Percentiles rank a stretch among this genome's conserved stretches.
Evolutionary conservation across 2,888 invertebrate species (phyloP).

Genomic region (Pachydiplax longipennis): DNA sequence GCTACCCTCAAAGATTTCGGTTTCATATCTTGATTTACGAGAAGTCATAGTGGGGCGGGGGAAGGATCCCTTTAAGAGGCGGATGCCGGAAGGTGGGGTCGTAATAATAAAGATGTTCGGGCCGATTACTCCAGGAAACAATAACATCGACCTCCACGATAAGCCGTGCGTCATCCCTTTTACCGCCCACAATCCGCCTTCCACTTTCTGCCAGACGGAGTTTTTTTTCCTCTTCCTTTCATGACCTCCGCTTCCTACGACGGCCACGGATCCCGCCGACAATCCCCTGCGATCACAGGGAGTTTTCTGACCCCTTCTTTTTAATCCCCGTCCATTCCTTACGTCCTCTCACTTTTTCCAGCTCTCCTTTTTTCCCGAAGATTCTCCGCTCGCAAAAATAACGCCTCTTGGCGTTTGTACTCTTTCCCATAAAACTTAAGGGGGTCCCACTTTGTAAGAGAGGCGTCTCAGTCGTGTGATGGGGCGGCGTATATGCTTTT

Average conservation of each 20-base stretch:
- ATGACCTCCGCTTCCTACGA: background rate
- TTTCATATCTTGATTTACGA: background rate
- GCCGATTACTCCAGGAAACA: background rate
- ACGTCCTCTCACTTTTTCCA: background rate
- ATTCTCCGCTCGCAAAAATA: background rate
- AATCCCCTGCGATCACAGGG: background rate
- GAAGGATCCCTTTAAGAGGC: background rate
- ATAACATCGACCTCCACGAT: background rate
- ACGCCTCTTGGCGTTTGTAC: background rate
- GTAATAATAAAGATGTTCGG: background rate
- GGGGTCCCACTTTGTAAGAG: background rate
- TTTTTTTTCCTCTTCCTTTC: background rate
- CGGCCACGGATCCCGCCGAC: background rate
- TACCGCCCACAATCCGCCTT: background rate
- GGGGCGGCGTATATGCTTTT: no score
- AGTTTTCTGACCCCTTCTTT: background rate
- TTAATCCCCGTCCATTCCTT: background rate
- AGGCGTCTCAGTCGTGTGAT: background rate
- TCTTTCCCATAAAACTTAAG: background rate
- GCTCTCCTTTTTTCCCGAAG: background rate
- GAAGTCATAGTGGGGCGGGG: background rate
- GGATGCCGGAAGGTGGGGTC: background rate
- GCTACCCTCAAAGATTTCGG: background rate
- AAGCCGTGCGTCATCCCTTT: background rate
- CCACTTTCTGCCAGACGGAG: background rate